Base-by-base conservation (phyloP, 1,140 invertebrate species). In the Medauroidea extradentata region DNA sequence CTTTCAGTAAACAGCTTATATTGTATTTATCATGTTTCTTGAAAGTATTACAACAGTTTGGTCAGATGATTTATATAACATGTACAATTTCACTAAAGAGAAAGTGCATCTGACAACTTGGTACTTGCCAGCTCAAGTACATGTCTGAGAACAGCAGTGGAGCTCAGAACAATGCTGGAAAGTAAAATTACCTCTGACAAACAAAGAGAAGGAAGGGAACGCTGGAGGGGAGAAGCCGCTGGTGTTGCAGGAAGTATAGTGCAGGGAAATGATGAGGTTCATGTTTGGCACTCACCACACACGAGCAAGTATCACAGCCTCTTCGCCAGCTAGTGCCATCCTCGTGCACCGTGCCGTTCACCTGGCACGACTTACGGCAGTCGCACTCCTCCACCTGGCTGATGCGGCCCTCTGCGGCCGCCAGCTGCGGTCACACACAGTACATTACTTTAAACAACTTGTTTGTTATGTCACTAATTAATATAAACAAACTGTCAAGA, bases 341-440 rank as follows among this genome's bases (percentile, higher is more conserved):
- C 19, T 86, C 83, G 68, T 88, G 83, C 24, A 88, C 80, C 13
- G 87, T 86, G 27, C 86, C 89, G 73, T 94, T 93, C 50, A 85
- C 81, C 64, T 80, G 79, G 78, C 92, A 96, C 41, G 88, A 90
- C 74, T 91, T 91, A 74, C 88, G 85, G 77, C 92, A 94, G 75
- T 94, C 90, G 77, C 92, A 96, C 70, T 90, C 84, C 76, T 94
- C 90, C 65, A 94, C 79, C 67, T 82, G 81, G 67, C 80, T 78
- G 73, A 94, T 82, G 60, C 87, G 82, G 65, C 82, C 81, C 74
- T 93, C 90, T 62, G 88, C 83, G 69, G 81, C 82, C 70, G 82
- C 83, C 75, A 93, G 81, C 91, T 94, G 77, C 53, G 78, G n/a
- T 53, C 19, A 24, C 38, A 58, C 18, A 25, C n/a, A n/a, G n/a